Conservation (phyloP, 2,113 vertebrate genomes). For the Meles meles region DNA sequence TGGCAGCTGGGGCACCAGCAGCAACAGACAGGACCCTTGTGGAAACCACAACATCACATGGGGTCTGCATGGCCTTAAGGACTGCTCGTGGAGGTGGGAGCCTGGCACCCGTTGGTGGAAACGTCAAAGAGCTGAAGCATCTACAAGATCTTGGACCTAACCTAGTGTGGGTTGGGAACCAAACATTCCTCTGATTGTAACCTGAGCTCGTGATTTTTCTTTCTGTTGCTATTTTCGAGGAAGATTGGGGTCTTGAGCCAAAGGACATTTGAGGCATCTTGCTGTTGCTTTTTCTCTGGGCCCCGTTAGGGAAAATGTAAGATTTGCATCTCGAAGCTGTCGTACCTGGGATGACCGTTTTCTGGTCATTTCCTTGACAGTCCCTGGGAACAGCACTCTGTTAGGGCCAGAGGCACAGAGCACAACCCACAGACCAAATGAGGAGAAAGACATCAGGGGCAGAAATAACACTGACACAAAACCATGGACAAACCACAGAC, state of each 20-base stretch:
- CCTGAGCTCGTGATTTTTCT: neutral
- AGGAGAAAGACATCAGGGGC: neutral
- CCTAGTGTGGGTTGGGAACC: neutral
- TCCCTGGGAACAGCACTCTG: neutral
- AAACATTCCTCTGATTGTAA: neutral
- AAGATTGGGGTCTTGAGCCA: neutral
- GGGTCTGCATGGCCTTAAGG: neutral
- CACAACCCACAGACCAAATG: neutral
- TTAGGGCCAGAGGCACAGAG: neutral
- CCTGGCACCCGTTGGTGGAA: fast-evolving
- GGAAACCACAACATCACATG: neutral
- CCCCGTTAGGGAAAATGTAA: neutral
- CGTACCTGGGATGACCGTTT: neutral
- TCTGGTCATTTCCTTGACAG: neutral
- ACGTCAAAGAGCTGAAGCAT: neutral
- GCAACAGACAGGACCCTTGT: fast-evolving
- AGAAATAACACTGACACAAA: neutral
- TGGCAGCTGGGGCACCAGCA: too few relatives aligned
- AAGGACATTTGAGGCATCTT: neutral
- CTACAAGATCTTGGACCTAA: neutral
- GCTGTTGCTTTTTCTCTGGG: neutral
- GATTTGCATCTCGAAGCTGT: neutral
- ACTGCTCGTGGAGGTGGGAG: neutral
- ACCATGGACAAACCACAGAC: neutral
- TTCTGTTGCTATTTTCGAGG: neutral